Evolutionary conservation across 2,113 vertebrate species (phyloP), one percentile per base, ranked within the genome.

Genomic region (Ochotona curzoniae): DNA sequence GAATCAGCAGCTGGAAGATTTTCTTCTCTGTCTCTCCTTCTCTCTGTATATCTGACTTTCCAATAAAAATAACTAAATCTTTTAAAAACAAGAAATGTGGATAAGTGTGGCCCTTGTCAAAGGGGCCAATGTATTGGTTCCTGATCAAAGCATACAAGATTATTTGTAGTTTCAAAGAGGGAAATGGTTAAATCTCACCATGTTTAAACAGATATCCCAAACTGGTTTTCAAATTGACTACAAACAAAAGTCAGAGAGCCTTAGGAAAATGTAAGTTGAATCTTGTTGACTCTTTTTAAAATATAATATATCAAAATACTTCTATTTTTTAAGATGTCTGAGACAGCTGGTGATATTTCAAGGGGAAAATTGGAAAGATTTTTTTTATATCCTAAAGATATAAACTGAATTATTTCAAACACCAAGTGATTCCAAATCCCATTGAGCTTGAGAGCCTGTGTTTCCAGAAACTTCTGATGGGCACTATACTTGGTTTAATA

Each of bases 301-400:
- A 94, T 69, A 87, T 30, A 96, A 91, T 89, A 87, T 26, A 95
- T 70, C 64, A 30, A 90, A 93, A 95, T 84, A 75, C 74, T 74
- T 13, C 44, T 91, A 79, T 87, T 94, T 94, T 95, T 82, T 49
- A 8, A 95, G 95, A 87, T 82, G 60, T 93, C 69, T 35, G 2
- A 44, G 81, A 95, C 26, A 91, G 69, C 74, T 95, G 82, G 87
- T 88, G 87, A 96, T 96, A 95, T 95, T 95, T 97, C 93, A 95
- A 85, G 73, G 83, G 54, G 90, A 79, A 94, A 94, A 91, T 85
- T 93, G 91, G 83, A 94, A 95, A 91, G 49, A 87, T 73, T 15
- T 47, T 73, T 92, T 92, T 84, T 93, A 83, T 95, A 83, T 76
- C 78, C 93, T 96, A 95, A 95, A 92, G 91, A 73, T 91, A 73